Conservation (phyloP, 2,797 vertebrate species). For the Cyprinodon diabolis region DNA sequence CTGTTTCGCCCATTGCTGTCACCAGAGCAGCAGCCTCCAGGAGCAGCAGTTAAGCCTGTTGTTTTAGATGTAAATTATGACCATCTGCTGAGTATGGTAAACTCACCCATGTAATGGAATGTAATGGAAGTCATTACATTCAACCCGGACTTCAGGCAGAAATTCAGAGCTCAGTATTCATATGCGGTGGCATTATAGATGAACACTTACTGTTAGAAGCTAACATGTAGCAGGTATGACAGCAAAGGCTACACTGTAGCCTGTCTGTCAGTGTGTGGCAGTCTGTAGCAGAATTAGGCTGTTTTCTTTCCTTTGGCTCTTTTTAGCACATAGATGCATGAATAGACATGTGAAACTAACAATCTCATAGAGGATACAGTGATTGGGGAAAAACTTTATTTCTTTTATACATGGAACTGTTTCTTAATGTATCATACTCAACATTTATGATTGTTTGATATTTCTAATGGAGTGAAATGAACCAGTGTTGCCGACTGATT, state of each 20-base stretch:
- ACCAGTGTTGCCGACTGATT: constrained; percentile 36
- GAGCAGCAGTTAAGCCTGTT: constrained; percentile 58
- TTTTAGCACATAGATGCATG: constrained; percentile 10
- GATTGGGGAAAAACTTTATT: not conserved
- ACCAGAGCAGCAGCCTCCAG: constrained; percentile 36
- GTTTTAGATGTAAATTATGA: constrained; percentile 66
- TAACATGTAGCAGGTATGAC: constrained; percentile 42
- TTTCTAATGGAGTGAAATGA: constrained; percentile 34
- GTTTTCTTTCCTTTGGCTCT: not conserved
- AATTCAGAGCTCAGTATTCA: constrained; percentile 31
- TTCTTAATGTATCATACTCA: constrained; percentile 27
- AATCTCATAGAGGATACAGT: not conserved
- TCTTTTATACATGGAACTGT: constrained; percentile 20
- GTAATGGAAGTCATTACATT: constrained; percentile 45
- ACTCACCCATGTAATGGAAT: constrained; percentile 36
- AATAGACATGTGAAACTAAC: not conserved
- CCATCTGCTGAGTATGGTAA: constrained; percentile 65
- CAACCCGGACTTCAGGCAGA: constrained; percentile 23
- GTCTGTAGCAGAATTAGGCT: constrained; percentile 26
- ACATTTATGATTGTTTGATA: constrained; percentile 12
- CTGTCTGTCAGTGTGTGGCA: constrained; percentile 26
- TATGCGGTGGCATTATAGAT: constrained; percentile 12
- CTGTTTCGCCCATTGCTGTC: constrained; percentile 32
- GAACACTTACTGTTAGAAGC: constrained; percentile 39
- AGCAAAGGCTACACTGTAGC: constrained; percentile 45